Base-by-base conservation (phyloP, 2,888 invertebrate genomes). In the Rutpela maculata region DNA sequence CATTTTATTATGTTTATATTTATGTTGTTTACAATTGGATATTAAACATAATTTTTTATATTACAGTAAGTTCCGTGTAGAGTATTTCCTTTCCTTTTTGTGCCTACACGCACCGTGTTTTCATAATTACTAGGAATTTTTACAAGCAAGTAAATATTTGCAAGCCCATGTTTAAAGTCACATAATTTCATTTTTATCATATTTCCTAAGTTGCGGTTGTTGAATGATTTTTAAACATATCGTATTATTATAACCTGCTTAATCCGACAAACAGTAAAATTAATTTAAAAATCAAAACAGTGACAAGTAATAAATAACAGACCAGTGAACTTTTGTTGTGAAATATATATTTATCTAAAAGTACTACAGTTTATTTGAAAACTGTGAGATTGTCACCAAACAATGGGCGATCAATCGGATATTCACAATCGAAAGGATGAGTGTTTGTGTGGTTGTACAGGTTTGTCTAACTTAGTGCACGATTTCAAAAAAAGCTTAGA, bases 371-470 rank as follows among this genome's bases (percentile, higher is more conserved):
- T 7, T 35, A 9, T 35, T 6, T 6, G 31, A 0, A 35, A 7
- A 35, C 31, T 35, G 31, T 35, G 31, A 35, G 31, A 35, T 35
- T 35, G n/a, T 50, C n/a, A 50, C 50, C 50, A 50, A 12, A 15
- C 50, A 50, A 65, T 38, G 65, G 43, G 17, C 7, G 43, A 43
- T 12, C 11, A 17, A 18, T 43, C 0, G 26, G 11, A 65, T 65
- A 15, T 12, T 1, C 11, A 18, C 43, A 65, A 26, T 9, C 10
- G 43, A 12, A 43, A 15, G 19, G 12, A 18, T 18, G 38, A 6
- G 19, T 43, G 60, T 19, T 7, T 17, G 17, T 67, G 67, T 18
- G 56, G 56, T 17, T 67, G 67, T 56, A n/a, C 26, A 56, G 67
- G 67, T 50, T 26, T 67, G 17, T 17, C 12, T 15, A 11, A 67